Evolutionary conservation across 1,140 invertebrate species (phyloP).

Genomic region (Bombus vancouverensis): DNA sequence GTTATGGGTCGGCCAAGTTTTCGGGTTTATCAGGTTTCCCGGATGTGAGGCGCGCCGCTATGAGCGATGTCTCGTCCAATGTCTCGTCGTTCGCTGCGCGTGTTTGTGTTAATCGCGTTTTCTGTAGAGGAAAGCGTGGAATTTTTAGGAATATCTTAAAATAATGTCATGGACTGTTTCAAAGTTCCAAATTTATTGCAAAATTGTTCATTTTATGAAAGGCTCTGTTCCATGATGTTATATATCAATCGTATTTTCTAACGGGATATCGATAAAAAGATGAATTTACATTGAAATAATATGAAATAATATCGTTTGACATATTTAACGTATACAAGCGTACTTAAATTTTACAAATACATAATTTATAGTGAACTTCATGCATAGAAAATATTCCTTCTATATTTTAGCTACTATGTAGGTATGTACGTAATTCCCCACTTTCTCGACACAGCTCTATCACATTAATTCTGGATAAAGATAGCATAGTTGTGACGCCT

Average conservation of each 20-base stretch:
- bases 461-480: slow-evolving; percentile 14
- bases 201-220: too few relatives aligned
- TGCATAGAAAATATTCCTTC: not conserved
- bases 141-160: not conserved
- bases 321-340: not conserved
- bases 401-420: not conserved
- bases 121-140: not conserved
- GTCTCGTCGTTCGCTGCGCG: not conserved
- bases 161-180: not conserved
- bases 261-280: too few relatives aligned
- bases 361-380: not conserved
- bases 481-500: slow-evolving; percentile 8
- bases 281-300: too few relatives aligned
- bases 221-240: too few relatives aligned
- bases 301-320: too few relatives aligned
- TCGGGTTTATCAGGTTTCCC: not conserved
- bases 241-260: too few relatives aligned
- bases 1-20: slow-evolving; percentile 3
- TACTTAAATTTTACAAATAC: not conserved
- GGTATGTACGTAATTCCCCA: not conserved
- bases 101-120: not conserved
- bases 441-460: slow-evolving; percentile 4
- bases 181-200: not conserved
- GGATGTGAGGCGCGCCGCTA: not conserved
- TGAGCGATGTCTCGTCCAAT: not conserved